Percentiles rank a stretch among this genome's conserved stretches.
phyloP scores from a whole-genome alignment of 1,140 invertebrate species.

The Cotesia vestalis region DNA sequence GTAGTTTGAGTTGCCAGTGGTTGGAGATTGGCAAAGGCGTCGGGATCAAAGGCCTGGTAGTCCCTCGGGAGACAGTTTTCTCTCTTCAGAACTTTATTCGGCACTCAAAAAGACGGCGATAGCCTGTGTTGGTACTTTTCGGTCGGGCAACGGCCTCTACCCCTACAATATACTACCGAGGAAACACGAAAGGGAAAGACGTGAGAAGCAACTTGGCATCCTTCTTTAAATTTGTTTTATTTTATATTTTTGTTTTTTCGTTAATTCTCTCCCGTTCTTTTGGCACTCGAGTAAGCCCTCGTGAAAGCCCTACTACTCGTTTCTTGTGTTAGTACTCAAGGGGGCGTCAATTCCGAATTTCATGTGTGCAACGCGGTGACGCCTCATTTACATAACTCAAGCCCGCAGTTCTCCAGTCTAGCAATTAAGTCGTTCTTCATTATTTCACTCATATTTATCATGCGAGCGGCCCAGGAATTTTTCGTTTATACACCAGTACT shows the following conservation, averaged over 20 bases:
- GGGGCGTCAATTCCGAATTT: slow-evolving; percentile 26
- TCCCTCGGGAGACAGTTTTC: slow-evolving; percentile 11
- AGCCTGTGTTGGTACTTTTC: slow-evolving; percentile 17
- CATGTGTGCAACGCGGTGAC: slow-evolving; percentile 28
- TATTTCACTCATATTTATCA: slow-evolving; percentile 13
- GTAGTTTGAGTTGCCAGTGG: neutral
- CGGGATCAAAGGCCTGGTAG: slow-evolving; percentile 5
- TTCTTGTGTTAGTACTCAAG: slow-evolving; percentile 22
- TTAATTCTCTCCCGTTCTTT: neutral
- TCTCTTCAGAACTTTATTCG: slow-evolving; percentile 6
- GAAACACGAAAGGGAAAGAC: neutral
- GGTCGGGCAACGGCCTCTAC: slow-evolving; percentile 21
- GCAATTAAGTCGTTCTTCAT: slow-evolving; percentile 44
- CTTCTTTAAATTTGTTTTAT: neutral
- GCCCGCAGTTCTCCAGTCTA: slow-evolving; percentile 7
- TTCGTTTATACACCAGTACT: too few relatives aligned
- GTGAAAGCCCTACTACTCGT: slow-evolving; percentile 14
- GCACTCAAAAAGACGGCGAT: slow-evolving; percentile 12
- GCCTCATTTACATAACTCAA: slow-evolving; percentile 42
- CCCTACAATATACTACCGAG: neutral
- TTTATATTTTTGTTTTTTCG: slow-evolving; percentile 1
- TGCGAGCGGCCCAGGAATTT: too few relatives aligned
- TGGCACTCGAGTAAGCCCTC: slow-evolving; percentile 14
- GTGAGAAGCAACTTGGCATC: neutral
- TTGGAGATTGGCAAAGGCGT: neutral